Conservation (phyloP, 2,888 invertebrate species). For the Watsonalla binaria region DNA sequence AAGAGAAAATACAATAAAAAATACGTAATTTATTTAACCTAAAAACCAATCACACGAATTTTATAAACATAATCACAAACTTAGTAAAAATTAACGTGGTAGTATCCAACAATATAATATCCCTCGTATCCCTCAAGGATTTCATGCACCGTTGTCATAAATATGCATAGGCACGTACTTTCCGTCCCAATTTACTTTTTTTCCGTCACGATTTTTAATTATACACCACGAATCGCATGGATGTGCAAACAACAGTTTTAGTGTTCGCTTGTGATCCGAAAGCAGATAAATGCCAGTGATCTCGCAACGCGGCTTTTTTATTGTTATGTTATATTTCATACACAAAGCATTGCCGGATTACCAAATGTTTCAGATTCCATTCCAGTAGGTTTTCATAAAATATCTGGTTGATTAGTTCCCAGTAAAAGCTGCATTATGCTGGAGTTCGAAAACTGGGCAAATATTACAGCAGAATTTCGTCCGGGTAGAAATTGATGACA, state of each 20-base stretch:
- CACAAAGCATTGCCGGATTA: not conserved
- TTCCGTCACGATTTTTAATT: not conserved
- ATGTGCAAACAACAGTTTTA: not conserved
- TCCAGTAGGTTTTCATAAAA: conserved; percentile 6
- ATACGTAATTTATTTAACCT: too few species aligned
- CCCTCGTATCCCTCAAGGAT: not conserved
- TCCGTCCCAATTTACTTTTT: conserved; percentile 5
- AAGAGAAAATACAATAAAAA: too few species aligned
- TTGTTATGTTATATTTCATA: not conserved
- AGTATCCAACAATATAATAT: too few species aligned
- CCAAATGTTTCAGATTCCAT: not conserved
- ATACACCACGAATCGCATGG: not conserved
- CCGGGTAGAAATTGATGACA: conserved; percentile 10
- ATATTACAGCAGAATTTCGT: conserved; percentile 1
- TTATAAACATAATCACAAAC: too few species aligned
- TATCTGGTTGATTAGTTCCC: conserved; percentile 7
- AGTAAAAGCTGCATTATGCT: conserved; percentile 8
- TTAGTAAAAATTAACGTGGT: too few species aligned
- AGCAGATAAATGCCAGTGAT: too few species aligned
- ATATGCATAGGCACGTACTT: not conserved
- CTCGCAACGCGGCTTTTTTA: too few species aligned
- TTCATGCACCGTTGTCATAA: not conserved
- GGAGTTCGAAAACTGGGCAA: not conserved
- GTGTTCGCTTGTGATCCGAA: not conserved
- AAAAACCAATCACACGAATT: too few species aligned